These are phyloP conservation scores for Schizaphis graminum DNA, from an alignment of 2,888 invertebrate genomes.

Conservation along the genomic window DNA sequence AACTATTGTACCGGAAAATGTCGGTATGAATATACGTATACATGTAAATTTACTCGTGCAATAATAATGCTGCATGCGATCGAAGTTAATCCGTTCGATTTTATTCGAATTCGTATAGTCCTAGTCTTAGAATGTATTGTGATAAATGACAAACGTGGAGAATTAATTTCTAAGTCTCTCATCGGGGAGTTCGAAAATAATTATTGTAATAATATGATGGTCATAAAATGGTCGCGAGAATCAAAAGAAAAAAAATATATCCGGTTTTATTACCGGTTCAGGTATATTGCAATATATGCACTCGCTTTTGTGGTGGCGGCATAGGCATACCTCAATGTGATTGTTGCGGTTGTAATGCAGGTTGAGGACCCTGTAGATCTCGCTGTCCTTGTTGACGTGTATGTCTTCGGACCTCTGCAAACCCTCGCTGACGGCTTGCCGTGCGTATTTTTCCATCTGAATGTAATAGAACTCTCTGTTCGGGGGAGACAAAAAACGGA, in stretches of 20 bases:
- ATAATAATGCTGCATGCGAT: background rate
- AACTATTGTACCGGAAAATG: background rate
- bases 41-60: background rate
- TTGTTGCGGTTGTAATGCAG: constrained; percentile 98
- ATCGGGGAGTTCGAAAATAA: background rate
- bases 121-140: background rate
- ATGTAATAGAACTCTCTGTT: constrained; percentile 99
- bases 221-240: background rate
- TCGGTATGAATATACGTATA: background rate
- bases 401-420: constrained; percentile 93
- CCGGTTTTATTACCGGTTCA: background rate
- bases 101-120: background rate
- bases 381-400: constrained; percentile 94
- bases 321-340: constrained; percentile 85
- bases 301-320: constrained; percentile 72
- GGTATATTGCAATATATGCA: background rate
- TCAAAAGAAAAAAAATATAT: background rate
- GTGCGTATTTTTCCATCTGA: constrained; percentile 99
- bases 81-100: background rate
- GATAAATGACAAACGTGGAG: background rate
- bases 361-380: constrained; percentile 97
- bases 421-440: constrained; percentile 97
- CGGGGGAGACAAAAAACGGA: constrained; percentile 68
- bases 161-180: background rate
- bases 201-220: background rate